These are phyloP conservation scores for Agrochola litura DNA, from an alignment of 2,888 invertebrate genomes.

Conservation along the genomic window DNA sequence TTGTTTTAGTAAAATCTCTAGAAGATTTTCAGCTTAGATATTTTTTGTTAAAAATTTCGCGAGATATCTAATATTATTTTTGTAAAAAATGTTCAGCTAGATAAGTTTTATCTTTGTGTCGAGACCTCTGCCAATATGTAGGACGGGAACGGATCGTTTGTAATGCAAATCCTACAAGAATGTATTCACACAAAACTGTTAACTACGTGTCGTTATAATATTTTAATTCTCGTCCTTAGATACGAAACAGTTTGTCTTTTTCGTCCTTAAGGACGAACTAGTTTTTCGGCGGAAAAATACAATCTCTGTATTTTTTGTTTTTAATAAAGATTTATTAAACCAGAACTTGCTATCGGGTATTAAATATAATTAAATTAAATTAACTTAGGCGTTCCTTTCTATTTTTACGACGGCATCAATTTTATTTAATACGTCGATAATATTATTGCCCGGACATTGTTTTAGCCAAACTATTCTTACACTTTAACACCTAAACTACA, in stretches of 20 bases:
- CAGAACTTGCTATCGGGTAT: conserved; percentile 15
- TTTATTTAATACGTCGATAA: conserved; percentile 17
- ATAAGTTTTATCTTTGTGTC: conserved; percentile 22
- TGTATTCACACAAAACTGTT: conserved; percentile 30
- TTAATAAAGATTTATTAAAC: conserved; percentile 15
- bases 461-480: conserved; percentile 14
- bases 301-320: neutral
- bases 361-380: conserved; percentile 45
- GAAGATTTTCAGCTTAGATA: neutral
- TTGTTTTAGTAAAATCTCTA: neutral
- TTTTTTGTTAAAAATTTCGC: neutral
- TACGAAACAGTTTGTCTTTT: neutral
- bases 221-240: conserved; percentile 1
- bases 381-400: conserved; percentile 6
- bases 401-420: conserved; percentile 11
- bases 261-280: conserved; percentile 4
- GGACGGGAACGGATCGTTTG: conserved; percentile 14
- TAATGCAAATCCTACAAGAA: conserved; percentile 40
- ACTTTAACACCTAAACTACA: conserved; percentile 22
- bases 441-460: neutral
- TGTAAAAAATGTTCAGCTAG: neutral
- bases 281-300: conserved; percentile 6
- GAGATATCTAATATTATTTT: neutral
- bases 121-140: conserved; percentile 24
- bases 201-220: neutral